phyloP scores from a whole-genome alignment of 2,113 vertebrate species.

The Phalacrocorax brasilianus region DNA sequence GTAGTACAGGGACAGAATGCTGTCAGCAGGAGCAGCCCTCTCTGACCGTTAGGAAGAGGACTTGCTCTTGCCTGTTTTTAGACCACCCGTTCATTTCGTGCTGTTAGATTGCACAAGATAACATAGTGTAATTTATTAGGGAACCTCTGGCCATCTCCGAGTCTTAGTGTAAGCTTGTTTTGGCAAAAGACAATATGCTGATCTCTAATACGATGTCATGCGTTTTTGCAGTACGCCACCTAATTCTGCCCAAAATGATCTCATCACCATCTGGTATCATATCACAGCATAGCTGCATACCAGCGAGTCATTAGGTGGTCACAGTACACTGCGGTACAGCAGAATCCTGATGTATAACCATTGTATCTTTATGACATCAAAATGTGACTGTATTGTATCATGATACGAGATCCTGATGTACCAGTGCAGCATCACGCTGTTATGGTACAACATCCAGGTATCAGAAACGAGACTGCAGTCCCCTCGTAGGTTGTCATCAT shows the following conservation, averaged over 20 bases:
- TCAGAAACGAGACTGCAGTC: not conserved
- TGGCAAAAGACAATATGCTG: not conserved
- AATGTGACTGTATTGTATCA: fast-evolving
- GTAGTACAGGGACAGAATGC: not conserved
- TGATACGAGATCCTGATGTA: not conserved
- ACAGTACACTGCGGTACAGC: not conserved
- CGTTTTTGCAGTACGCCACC: not conserved
- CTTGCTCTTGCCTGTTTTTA: not conserved
- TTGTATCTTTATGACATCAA: not conserved
- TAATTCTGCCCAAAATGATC: not conserved
- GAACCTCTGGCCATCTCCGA: not conserved
- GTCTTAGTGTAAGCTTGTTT: not conserved
- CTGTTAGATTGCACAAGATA: not conserved
- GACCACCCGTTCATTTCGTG: fast-evolving
- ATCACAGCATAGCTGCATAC: not conserved
- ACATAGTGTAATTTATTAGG: fast-evolving
- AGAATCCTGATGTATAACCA: fast-evolving
- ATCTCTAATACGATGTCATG: not conserved
- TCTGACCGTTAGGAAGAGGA: not conserved
- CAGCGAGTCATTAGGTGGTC: not conserved
- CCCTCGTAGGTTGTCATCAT: fast-evolving
- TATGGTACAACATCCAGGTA: not conserved
- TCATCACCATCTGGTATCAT: not conserved
- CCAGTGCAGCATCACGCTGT: fast-evolving
- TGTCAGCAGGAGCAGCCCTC: not conserved